These are phyloP conservation scores for Dendrolimus pini DNA, from an alignment of 2,888 invertebrate genomes.

Conservation along the genomic window DNA sequence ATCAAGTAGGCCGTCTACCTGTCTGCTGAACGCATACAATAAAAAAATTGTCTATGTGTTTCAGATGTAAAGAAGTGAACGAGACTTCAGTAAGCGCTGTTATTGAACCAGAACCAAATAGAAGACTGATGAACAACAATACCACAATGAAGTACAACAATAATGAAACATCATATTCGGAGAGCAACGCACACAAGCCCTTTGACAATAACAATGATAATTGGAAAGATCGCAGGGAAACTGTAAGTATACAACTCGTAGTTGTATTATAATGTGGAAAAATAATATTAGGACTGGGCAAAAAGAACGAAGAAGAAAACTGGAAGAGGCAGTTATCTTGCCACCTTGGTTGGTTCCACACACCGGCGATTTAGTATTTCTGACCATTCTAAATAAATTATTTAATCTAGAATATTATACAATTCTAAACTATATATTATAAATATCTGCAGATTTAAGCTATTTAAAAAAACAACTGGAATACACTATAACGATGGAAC, in stretches of 20 bases:
- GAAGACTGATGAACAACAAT: slow-evolving; percentile 40
- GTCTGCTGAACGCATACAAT: too few relatives aligned
- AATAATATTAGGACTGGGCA: too few relatives aligned
- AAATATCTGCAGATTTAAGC: too few relatives aligned
- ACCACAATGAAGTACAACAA: slow-evolving; percentile 47
- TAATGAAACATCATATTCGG: slow-evolving; percentile 53
- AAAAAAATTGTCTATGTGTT: neutral
- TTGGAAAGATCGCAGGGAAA: slow-evolving; percentile 45
- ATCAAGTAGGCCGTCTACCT: too few relatives aligned
- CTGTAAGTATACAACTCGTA: slow-evolving; percentile 31
- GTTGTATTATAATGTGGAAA: too few relatives aligned
- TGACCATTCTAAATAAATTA: too few relatives aligned
- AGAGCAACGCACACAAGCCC: slow-evolving; percentile 41
- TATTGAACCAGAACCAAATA: slow-evolving; percentile 29
- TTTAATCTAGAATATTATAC: too few relatives aligned
- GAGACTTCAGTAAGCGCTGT: slow-evolving; percentile 48
- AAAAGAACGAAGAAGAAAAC: neutral
- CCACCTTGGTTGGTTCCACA: neutral
- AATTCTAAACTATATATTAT: too few relatives aligned
- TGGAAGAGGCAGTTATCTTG: neutral
- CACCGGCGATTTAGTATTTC: too few relatives aligned
- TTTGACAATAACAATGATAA: slow-evolving; percentile 58
- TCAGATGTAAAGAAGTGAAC: slow-evolving; percentile 58
- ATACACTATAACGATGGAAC: too few relatives aligned
- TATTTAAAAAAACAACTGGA: too few relatives aligned